phyloP scores from a whole-genome alignment of 2,888 invertebrate genomes.

The Sinotaia quadrata region DNA sequence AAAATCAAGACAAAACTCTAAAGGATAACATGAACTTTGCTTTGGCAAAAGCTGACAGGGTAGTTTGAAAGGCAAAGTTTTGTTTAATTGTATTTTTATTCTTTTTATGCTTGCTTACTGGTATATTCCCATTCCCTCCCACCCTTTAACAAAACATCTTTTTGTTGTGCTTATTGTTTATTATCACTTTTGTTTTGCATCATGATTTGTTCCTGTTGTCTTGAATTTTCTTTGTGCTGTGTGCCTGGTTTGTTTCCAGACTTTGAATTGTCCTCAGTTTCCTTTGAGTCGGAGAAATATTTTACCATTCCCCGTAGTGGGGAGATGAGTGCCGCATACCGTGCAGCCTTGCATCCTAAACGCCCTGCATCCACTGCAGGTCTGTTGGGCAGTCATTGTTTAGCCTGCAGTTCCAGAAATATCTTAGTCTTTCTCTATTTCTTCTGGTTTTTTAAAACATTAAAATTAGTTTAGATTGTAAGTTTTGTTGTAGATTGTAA shows the following conservation, averaged over 20 bases:
- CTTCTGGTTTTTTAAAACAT: no score
- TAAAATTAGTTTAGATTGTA: no score
- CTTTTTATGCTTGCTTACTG: constrained; percentile 14
- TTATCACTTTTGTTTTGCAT: constrained; percentile 2
- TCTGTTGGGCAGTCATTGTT: constrained; percentile 36
- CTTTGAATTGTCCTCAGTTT: constrained; percentile 47
- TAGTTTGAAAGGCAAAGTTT: no score
- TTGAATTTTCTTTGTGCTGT: neutral
- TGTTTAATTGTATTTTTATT: no score
- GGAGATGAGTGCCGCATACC: constrained; percentile 52
- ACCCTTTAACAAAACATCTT: neutral
- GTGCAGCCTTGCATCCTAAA: constrained; percentile 53
- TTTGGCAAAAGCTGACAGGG: no score
- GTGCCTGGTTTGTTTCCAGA: constrained; percentile 47
- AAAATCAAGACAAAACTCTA: no score
- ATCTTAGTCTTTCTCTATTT: no score
- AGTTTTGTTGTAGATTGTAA: no score
- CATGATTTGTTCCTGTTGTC: constrained; percentile 11
- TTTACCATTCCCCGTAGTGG: constrained; percentile 65
- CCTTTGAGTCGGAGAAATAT: constrained; percentile 61
- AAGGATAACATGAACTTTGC: no score
- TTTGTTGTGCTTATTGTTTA: neutral
- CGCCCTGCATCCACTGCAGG: constrained; percentile 66
- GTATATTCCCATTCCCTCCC: neutral
- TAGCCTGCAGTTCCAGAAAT: no score